Percentiles rank a stretch among this genome's conserved stretches.
Evolutionary conservation across 2,888 invertebrate genomes (phyloP).

Genomic region (Emesis castigata): DNA sequence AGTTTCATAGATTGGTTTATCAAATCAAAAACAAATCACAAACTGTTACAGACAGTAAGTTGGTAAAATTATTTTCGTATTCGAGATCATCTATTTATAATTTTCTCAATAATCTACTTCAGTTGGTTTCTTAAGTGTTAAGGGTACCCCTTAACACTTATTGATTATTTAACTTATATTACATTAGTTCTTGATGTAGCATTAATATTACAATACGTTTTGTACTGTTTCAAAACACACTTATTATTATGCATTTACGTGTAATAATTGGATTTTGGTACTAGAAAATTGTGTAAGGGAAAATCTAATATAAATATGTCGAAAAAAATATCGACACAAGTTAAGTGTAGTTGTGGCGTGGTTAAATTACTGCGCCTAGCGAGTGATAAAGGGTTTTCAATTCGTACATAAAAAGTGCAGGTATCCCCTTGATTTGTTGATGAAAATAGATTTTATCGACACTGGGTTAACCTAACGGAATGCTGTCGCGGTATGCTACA

Average conservation of each 20-base stretch:
- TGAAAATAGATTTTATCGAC: not conserved
- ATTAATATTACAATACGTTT: not conserved
- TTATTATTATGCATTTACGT: not conserved
- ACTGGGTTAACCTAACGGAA: not conserved
- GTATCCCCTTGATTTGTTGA: not conserved
- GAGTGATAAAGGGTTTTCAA: not conserved
- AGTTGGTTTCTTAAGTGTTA: not conserved
- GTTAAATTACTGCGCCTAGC: not conserved
- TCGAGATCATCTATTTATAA: not conserved
- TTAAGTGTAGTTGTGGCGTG: not conserved
- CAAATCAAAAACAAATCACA: too few relatives aligned
- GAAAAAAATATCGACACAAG: not conserved
- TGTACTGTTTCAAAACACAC: not conserved
- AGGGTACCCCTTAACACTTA: too few relatives aligned
- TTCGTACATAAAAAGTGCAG: not conserved
- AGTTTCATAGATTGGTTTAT: too few relatives aligned
- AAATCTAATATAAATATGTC: not conserved
- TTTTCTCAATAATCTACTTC: not conserved
- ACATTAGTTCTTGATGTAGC: not conserved
- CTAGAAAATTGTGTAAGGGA: not conserved
- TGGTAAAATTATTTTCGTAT: too few relatives aligned
- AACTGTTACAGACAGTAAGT: too few relatives aligned
- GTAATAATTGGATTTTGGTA: not conserved
- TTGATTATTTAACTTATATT: too few relatives aligned
- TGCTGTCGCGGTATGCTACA: not conserved